Evolutionary conservation across 2,888 invertebrate species (phyloP), one percentile per base, ranked within the genome.

Genomic region (Venusia cambrica): DNA sequence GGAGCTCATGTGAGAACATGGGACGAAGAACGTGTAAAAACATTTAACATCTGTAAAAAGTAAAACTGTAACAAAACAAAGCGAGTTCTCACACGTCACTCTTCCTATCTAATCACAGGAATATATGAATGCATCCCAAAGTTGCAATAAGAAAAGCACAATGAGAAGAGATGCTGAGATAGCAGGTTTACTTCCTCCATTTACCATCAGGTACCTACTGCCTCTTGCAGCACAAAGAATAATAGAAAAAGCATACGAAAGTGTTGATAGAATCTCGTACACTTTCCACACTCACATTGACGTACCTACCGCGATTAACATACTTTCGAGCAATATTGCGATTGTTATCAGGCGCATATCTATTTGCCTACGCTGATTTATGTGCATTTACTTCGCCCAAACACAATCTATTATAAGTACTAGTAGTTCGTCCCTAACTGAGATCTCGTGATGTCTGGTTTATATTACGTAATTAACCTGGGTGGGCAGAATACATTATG

Each of bases 211-310:
- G n/a, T n/a, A n/a, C n/a, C n/a, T n/a, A n/a, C n/a, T n/a, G 15
- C 6, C 18, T 32, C 21, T n/a, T n/a, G n/a, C n/a, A n/a, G 17
- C 27, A 38, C 38, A 38, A 44, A 36, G 32, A 38, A 36, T 18
- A 33, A 44, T 28, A 31, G n/a, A 38, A 45, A 39, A 37, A 27
- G 35, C 16, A 35, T 24, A 29, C 31, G 45, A 45, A 44, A 44
- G 39, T 30, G 28, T 36, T 25, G 37, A 41, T 37, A 32, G 29
- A 33, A 26, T 28, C 28, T 32, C 14, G 16, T 12, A 29, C 34
- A 40, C 41, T 41, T 49, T 46, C 45, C 24, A 38, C 22, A 30
- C 30, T 34, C 19, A 22, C 37, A 26, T 22, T 2, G 34, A 26
- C 25, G 17, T 19, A 28, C 17, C 10, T 19, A 36, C 14, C 9